phyloP scores from a whole-genome alignment of 37 sponge, comb jelly and placozoan species.

The Diacarnus erythraeanus region DNA sequence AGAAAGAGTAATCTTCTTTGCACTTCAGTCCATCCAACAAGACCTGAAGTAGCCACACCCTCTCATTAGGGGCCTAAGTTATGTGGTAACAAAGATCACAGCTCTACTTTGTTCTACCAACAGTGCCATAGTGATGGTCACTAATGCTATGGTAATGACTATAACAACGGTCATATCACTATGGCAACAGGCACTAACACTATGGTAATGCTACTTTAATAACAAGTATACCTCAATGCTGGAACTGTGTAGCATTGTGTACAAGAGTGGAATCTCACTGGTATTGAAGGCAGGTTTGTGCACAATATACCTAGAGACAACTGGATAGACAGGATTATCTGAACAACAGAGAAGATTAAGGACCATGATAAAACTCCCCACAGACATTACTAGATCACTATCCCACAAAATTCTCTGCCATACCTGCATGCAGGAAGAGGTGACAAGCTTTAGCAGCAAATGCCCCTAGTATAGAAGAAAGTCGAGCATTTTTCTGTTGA shows the following conservation, averaged over 20 bases:
- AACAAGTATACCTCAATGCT: slow-evolving; percentile 37
- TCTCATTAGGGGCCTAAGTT: slow-evolving; percentile 36
- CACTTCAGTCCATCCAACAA: slow-evolving; percentile 59
- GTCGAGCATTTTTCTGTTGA: not conserved
- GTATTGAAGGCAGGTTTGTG: slow-evolving; percentile 58
- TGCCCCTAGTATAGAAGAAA: slow-evolving; percentile 22
- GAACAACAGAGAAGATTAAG: not conserved
- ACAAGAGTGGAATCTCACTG: slow-evolving; percentile 47
- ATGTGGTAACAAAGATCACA: not conserved
- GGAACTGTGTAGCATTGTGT: slow-evolving; percentile 62
- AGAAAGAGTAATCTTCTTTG: slow-evolving; percentile 61
- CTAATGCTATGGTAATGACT: not conserved
- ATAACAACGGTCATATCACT: not conserved
- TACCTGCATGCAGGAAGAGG: slow-evolving; percentile 53
- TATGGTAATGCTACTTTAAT: not conserved
- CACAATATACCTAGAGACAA: slow-evolving; percentile 41
- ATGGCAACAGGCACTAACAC: not conserved
- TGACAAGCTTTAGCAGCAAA: slow-evolving; percentile 20
- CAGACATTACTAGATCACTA: not conserved
- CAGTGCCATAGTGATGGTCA: not conserved
- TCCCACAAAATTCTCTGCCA: not conserved
- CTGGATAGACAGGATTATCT: slow-evolving; percentile 55
- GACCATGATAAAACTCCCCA: not conserved
- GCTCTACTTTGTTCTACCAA: too few species aligned
- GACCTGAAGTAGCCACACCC: slow-evolving; percentile 64